Evolutionary conservation across 2,888 invertebrate genomes (phyloP), one percentile per base, ranked within the genome.

Genomic region (Melangyna quadrimaculata): DNA sequence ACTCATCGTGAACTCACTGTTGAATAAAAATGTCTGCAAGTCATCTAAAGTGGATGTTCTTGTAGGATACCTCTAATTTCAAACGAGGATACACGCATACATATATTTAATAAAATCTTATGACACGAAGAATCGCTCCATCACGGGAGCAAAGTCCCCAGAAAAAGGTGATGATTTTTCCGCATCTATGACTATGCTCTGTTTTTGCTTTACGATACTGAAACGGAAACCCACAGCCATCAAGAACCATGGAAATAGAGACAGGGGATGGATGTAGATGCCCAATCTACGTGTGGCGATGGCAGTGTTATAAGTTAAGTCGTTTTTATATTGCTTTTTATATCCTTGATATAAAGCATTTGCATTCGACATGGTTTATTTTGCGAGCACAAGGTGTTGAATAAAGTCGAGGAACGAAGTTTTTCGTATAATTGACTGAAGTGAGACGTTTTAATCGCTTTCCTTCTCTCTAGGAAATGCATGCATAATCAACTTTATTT

Each of bases 51-150:
- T 37, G 61, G 37, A 78, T 10, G 29, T 55, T n/a, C n/a, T n/a
- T 29, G 12, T 7, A 17, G 35, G 14, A 59, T 63, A 63, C 55
- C 12, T 19, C 14, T 72, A 55, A 78, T 71, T 55, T 22, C 19
- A 45, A 45, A 35, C 32, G 35, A 48, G 43, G n/a, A 63, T 53
- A 22, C 57, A n/a, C n/a, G 43, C 10, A 63, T 53, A 22, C 57
- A n/a, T 19, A 61, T 51, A 51, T 77, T n/a, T 32, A 45, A 65
- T 78, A 37, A 65, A 65, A 65, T 67, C 74, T 74, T 67, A 74
- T 43, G 74, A 73, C 61, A 79, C 43, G 51, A 69, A 43, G 14
- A 32, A 78, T 78, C 29, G 24, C 73, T 73, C 51, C 19, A 24
- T 51, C 65, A 72, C 17, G 17, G 24, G 59, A 69, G 51, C 29